Base-by-base conservation (phyloP, 2,888 invertebrate species). In the Luperina testacea region DNA sequence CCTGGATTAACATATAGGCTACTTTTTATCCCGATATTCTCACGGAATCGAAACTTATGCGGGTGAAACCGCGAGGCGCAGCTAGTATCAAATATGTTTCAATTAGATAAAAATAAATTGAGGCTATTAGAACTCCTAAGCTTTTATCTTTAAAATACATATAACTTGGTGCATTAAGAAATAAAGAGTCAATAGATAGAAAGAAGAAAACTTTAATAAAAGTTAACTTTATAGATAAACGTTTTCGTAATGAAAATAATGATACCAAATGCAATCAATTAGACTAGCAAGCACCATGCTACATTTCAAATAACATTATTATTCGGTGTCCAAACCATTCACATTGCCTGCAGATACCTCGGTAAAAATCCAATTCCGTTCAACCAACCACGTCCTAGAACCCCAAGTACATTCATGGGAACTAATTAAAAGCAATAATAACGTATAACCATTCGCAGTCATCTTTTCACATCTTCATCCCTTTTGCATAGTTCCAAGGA, bases 401-500 rank as follows among this genome's bases (percentile, higher is more conserved):
- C 85, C 86, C 13, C 78, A 74, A 71, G 48, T 67, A 75, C 48
- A 65, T 74, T 65, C 42, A 68, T 9, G 13, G 1, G n/a, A 76
- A 81, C 77, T 81, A 89, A 89, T 87, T 89, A 82, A 84, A 89
- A 72, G 45, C 75, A 84, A 90, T 82, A 80, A 88, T 89, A 77
- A 79, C 81, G 67, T 57, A 69, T 72, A 85, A 61, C 78, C 63
- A 76, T 67, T 84, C 68, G 32, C 77, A 63, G 78, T 83, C 80
- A 83, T 87, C 90, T 69, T 89, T 89, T 90, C 88, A 77, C n/a
- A 32, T 90, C 84, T 90, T 85, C 89, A 88, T 88, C 86, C 87
- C 83, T 87, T 91, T 91, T 92, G 90, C 90, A 90, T 90, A 92
- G 92, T 92, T 89, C 84, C 86, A 84, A 88, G 42, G 82, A 88